Evolutionary conservation across 2,113 vertebrate species (phyloP).

Genomic region (Dasyprocta punctata): DNA sequence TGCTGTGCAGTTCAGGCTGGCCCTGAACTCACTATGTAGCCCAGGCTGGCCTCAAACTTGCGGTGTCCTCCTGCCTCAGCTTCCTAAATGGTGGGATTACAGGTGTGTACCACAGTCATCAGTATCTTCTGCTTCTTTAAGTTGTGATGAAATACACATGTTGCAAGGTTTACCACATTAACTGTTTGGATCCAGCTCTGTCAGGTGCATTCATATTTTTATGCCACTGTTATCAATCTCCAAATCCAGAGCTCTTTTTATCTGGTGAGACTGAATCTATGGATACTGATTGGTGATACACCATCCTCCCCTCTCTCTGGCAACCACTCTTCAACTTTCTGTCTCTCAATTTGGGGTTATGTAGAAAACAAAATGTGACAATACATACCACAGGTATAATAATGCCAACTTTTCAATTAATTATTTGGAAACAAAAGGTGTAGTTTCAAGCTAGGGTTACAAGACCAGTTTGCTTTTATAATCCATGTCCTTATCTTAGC

Average conservation of each 20-base stretch:
- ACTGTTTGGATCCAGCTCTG: not conserved
- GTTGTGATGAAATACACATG: too few species aligned
- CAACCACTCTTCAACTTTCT: not conserved
- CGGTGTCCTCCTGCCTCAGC: too few species aligned
- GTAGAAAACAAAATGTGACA: not conserved
- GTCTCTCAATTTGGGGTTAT: not conserved
- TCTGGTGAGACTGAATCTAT: conserved; percentile 10
- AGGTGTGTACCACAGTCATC: too few species aligned
- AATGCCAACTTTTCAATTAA: not conserved
- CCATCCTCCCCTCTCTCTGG: not conserved
- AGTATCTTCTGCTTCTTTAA: too few species aligned
- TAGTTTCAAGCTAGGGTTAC: not conserved
- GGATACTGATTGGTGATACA: not conserved
- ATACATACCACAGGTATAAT: not conserved
- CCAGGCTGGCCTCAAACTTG: too few species aligned
- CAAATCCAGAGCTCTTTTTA: not conserved
- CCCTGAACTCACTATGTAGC: too few species aligned
- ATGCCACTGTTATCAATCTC: not conserved
- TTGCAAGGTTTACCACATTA: not conserved
- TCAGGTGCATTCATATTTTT: not conserved
- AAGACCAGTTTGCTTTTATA: not conserved
- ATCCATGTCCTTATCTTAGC: not conserved
- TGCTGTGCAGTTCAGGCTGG: too few species aligned
- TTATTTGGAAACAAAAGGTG: not conserved
- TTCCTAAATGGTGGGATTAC: too few species aligned